Conservation (phyloP, 2,113 vertebrate genomes). For the Craseonycteris thonglongyai region DNA sequence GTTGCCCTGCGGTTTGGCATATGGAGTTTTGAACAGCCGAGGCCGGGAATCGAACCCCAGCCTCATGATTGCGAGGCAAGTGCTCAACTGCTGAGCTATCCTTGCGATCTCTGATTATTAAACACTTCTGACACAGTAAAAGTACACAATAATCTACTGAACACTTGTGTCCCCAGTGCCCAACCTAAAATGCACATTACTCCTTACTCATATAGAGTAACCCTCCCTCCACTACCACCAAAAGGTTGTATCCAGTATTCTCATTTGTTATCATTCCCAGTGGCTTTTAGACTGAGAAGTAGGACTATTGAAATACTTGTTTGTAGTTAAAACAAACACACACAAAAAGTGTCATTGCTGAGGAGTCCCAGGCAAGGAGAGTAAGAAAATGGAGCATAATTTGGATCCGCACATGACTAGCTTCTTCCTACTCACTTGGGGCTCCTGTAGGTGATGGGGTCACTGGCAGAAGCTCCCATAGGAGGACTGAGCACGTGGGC, state of each 20-base stretch:
- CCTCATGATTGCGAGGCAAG: too few species aligned
- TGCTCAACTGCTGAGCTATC: too few species aligned
- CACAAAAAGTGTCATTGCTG: not conserved
- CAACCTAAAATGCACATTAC: not conserved
- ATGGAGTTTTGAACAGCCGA: too few species aligned
- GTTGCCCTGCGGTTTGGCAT: too few species aligned
- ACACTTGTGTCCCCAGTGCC: not conserved
- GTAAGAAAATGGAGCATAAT: not conserved
- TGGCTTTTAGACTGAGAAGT: not conserved
- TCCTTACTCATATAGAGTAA: not conserved
- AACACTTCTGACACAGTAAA: too few species aligned
- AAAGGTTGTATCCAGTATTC: not conserved
- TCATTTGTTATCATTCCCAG: not conserved
- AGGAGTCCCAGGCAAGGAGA: not conserved
- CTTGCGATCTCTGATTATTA: too few species aligned
- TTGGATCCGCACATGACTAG: not conserved
- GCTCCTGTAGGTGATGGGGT: not conserved
- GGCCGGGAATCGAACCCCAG: too few species aligned
- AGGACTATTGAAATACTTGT: not conserved
- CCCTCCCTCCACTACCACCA: not conserved
- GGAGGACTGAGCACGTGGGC: fast-evolving
- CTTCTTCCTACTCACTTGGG: not conserved
- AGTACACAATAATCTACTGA: not conserved
- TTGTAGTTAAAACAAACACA: not conserved
- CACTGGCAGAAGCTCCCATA: not conserved